phyloP scores from a whole-genome alignment of 2,797 vertebrate species.

The Macroramphosus scolopax region DNA sequence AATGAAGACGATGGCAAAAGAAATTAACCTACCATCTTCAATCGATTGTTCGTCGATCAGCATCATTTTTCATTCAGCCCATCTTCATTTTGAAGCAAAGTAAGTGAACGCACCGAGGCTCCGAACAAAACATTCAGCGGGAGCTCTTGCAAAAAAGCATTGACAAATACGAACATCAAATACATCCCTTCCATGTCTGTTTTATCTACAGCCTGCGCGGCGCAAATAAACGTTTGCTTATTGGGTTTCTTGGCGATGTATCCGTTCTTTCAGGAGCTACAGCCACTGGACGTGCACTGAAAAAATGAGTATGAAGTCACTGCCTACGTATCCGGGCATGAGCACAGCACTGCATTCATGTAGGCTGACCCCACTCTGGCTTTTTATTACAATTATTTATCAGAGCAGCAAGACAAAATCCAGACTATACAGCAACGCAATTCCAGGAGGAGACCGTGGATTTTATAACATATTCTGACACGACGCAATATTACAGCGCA shows the following conservation, averaged over 20 bases:
- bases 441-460: too few relatives aligned
- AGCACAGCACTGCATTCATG: conserved; percentile 55
- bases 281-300: conserved; percentile 52
- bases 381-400: neutral
- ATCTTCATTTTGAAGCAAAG: conserved; percentile 33
- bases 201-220: too few relatives aligned
- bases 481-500: too few relatives aligned
- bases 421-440: too few relatives aligned
- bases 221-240: neutral
- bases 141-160: too few relatives aligned
- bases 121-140: too few relatives aligned
- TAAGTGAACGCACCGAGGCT: conserved; percentile 48
- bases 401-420: neutral
- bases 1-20: too few relatives aligned
- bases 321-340: conserved; percentile 65
- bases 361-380: too few relatives aligned
- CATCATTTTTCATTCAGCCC: conserved; percentile 26
- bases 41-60: conserved; percentile 29
- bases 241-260: conserved; percentile 30
- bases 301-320: conserved; percentile 73
- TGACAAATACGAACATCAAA: too few relatives aligned
- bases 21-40: conserved; percentile 37
- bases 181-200: too few relatives aligned
- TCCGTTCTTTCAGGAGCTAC: conserved; percentile 52
- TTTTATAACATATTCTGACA: too few relatives aligned